Evolutionary conservation across 64 coral and sea anemone species (phyloP).

Genomic region (Montipora sp.): DNA sequence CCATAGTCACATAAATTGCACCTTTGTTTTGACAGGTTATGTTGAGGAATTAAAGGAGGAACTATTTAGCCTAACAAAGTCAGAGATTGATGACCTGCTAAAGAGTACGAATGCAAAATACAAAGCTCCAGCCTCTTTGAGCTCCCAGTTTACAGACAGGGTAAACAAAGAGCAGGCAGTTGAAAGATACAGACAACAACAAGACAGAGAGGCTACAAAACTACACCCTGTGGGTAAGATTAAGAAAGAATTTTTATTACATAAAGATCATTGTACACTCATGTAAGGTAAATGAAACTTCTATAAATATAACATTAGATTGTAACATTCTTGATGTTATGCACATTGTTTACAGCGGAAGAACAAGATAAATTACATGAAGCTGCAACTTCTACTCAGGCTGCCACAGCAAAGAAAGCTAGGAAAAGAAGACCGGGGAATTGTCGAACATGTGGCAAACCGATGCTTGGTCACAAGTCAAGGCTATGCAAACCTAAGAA

Average conservation of each 20-base stretch:
- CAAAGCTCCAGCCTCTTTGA: neutral
- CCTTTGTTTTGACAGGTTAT: too few relatives aligned
- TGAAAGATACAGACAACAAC: neutral
- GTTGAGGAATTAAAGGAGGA: too few relatives aligned
- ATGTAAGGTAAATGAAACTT: neutral
- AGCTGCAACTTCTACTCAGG: neutral
- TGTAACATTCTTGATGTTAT: neutral
- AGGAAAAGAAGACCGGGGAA: neutral
- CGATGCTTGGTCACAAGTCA: neutral
- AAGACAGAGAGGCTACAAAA: neutral
- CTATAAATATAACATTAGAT: neutral
- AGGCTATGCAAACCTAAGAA: neutral
- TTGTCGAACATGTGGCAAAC: neutral
- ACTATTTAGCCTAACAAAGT: too few relatives aligned
- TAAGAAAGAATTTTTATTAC: neutral
- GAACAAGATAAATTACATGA: neutral
- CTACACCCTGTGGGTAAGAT: neutral
- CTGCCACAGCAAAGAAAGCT: neutral
- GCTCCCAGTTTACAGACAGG: neutral
- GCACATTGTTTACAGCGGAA: neutral
- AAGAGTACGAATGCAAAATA: neutral
- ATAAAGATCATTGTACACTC: neutral
- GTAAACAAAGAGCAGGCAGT: neutral
- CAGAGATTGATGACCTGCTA: neutral
- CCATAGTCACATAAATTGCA: too few relatives aligned